These are phyloP conservation scores for Acrocyrtus sp. DNA, from an alignment of 2,888 invertebrate genomes.

Conservation along the genomic window DNA sequence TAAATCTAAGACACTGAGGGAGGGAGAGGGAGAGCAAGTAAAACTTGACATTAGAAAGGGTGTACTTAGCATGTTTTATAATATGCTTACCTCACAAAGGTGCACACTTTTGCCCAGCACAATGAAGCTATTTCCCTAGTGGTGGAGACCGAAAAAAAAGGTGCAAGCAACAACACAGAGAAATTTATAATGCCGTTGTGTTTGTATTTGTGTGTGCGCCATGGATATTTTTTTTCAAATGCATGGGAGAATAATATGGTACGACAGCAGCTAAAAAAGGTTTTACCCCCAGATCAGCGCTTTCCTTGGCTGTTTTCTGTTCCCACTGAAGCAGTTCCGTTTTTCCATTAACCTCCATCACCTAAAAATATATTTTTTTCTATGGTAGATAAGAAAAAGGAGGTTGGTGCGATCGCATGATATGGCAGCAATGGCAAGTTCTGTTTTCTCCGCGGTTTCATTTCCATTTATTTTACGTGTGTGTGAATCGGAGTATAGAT, in stretches of 20 bases:
- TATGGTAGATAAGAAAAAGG: neutral
- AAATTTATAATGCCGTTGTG: too few relatives aligned
- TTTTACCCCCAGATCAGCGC: conserved; percentile 26
- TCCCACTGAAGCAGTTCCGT: too few relatives aligned
- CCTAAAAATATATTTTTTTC: conserved; percentile 19
- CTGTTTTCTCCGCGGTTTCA: neutral
- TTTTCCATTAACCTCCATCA: conserved; percentile 38
- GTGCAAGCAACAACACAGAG: neutral
- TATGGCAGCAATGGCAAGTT: neutral
- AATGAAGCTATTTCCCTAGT: neutral
- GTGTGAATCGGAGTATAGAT: too few relatives aligned
- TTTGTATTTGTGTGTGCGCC: too few relatives aligned
- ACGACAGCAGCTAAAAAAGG: conserved; percentile 7
- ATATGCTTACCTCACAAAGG: neutral
- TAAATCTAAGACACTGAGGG: conserved; percentile 31
- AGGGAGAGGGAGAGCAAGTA: neutral
- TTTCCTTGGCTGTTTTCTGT: conserved; percentile 15
- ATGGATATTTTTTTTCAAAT: too few relatives aligned
- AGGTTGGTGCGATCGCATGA: neutral
- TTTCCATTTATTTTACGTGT: neutral
- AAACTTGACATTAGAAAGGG: neutral
- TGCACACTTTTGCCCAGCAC: neutral
- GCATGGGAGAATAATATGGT: neutral
- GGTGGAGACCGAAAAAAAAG: neutral
- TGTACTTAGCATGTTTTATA: neutral